Evolutionary conservation across 2,797 vertebrate species (phyloP).

Genomic region (Thaleichthys pacificus): DNA sequence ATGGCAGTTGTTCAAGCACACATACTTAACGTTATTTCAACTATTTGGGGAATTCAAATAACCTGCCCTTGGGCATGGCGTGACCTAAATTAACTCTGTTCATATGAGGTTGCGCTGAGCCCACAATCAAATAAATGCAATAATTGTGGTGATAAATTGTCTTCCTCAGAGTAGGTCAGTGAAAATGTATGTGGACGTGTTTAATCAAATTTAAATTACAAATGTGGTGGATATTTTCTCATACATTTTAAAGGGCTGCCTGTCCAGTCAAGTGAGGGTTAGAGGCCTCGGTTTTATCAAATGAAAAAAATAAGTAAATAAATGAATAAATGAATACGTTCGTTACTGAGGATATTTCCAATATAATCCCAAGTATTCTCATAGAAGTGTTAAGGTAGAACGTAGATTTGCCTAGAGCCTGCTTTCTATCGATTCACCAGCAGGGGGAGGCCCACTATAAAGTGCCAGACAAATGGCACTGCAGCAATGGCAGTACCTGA

Average conservation of each 20-base stretch:
- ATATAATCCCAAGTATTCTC: neutral
- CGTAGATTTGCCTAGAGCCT: neutral
- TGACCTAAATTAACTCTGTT: constrained; percentile 54
- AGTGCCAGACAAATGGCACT: neutral
- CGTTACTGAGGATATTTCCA: neutral
- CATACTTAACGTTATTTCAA: constrained; percentile 36
- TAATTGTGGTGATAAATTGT: constrained; percentile 41
- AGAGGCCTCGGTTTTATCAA: neutral
- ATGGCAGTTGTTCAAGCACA: constrained; percentile 21
- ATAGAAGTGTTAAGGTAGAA: neutral
- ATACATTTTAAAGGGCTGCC: constrained; percentile 41
- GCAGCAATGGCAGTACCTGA: neutral
- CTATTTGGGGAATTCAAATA: constrained; percentile 39
- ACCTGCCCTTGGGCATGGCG: constrained; percentile 34
- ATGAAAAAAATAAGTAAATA: constrained; percentile 1
- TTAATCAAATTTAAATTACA: constrained; percentile 49
- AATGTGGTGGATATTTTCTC: constrained; percentile 35
- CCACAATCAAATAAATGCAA: constrained; percentile 47
- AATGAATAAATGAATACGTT: neutral
- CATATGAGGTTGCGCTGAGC: constrained; percentile 33
- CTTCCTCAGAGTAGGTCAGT: constrained; percentile 34
- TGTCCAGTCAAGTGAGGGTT: constrained; percentile 28
- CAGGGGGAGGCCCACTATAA: constrained; percentile 51
- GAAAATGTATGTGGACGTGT: constrained; percentile 25
- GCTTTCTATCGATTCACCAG: constrained; percentile 49